These are phyloP conservation scores for Clunio marinus DNA, from an alignment of 2,888 invertebrate genomes.

Conservation along the genomic window DNA sequence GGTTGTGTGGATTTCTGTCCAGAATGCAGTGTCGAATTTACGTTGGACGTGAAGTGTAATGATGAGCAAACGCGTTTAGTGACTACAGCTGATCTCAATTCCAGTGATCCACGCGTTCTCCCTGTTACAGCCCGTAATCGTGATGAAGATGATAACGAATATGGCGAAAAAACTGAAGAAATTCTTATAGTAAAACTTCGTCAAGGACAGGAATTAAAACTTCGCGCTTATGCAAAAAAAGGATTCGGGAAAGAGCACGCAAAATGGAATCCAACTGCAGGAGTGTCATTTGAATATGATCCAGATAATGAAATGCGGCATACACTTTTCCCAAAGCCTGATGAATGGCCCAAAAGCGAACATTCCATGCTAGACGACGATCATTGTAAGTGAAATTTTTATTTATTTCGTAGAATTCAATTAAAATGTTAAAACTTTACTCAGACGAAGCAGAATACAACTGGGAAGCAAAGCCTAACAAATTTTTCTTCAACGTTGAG, in stretches of 20 bases:
- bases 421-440: conserved; percentile 39
- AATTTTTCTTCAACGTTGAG: conserved; percentile 96
- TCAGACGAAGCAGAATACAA: conserved; percentile 86
- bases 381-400: conserved; percentile 58
- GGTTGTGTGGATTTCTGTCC: conserved; percentile 95
- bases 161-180: conserved; percentile 86
- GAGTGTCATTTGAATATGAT: conserved; percentile 98
- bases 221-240: conserved; percentile 95
- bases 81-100: conserved; percentile 92
- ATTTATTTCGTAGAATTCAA: background rate
- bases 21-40: conserved; percentile 97
- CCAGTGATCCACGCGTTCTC: conserved; percentile 83
- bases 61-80: conserved; percentile 94
- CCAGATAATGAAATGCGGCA: conserved; percentile 97
- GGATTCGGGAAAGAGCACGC: conserved; percentile 91
- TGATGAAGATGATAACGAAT: conserved; percentile 89
- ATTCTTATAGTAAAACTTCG: conserved; percentile 67
- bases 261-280: conserved; percentile 99
- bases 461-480: conserved; percentile 92
- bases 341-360: conserved; percentile 99
- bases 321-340: conserved; percentile 91
- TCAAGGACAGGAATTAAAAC: conserved; percentile 86
- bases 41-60: conserved; percentile 89
- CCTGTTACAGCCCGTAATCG: conserved; percentile 89
- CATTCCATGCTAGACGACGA: conserved; percentile 90